Base-by-base conservation (phyloP, 1,140 invertebrate genomes). In the Papilio xuthus region DNA sequence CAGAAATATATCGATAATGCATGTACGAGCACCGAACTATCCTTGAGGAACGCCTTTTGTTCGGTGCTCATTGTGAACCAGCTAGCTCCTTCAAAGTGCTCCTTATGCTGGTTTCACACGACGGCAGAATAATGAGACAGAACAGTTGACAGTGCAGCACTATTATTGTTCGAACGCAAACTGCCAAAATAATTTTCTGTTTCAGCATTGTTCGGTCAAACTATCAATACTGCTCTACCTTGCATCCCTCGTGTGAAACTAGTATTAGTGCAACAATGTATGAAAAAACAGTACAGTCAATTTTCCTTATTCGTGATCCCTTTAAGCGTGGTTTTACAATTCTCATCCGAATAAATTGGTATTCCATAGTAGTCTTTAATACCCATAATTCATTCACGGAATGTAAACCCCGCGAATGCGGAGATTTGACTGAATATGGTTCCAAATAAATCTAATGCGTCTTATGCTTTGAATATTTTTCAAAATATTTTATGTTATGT, bases 1-100 rank as follows among this genome's bases (percentile, higher is more conserved):
- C 79, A 82, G 80, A 83, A 85, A 86, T 84, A 88, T 87, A 89
- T 89, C 85, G 86, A 89, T 89, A 89, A 84, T 78, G 81, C 82
- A 80, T 81, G 80, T 82, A 67, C 60, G 60, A 67, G 60, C 28
- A 80, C 79, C 82, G 44, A 74, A 79, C 79, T 81, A 81, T 85
- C 85, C 88, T 90, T 80, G 67, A 79, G 83, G 83, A 88, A 90
- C 84, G 83, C 76, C 82, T 82, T 90, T 88, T 88, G 88, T 90
- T 86, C 79, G 26, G 74, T 53, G 71, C 81, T 79, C 83, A 85
- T 88, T 84, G 83, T 86, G n/a, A 13, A 28, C 26, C 26, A 67
- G 26, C 60, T 67, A 23, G 53, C 50, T 76, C 50, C 74, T 75
- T 41, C 13, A 7, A 28, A 75, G 47, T 75, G 72, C 44, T 26